Base-by-base conservation (phyloP, 2,113 vertebrate species). In the Xenus cinereus region DNA sequence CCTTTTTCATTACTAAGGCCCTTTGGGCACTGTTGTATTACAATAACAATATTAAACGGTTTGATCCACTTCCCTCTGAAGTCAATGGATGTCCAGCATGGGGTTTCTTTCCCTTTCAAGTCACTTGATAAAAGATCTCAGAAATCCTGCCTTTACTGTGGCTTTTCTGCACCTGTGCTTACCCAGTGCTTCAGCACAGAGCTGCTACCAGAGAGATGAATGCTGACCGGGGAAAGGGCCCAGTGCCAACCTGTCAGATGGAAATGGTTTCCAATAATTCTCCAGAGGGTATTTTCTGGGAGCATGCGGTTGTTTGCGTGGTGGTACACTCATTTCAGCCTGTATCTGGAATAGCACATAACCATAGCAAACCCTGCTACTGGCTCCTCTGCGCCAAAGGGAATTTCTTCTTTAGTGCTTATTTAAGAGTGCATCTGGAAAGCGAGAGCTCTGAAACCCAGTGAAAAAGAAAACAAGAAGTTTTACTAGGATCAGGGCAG, bases 201-300 rank as follows among this genome's bases (percentile, higher is more conserved):
- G 79, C 63, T 77, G 50, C 80, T 84, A 15, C 33, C n/a, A 35
- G 60, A 35, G 74, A 62, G 90, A 43, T 22, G 90, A 35, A 72
- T 39, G 45, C 75, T 74, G 94, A n/a, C 84, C 8, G 2, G 75
- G 60, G 46, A 79, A 74, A 41, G 68, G 78, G 92, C 71, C 10
- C 35, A 62, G 63, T 60, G 56, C 90, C 90, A 89, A 22, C 48
- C 57, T 92, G 68, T 69, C 93, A 73, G 79, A 62, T 79, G 89
- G 89, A 91, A 93, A 92, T 73, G 37, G 73, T 75, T 97, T 79
- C 90, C 80, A 93, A 1, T 76, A 64, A 82, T 82, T 87, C 88
- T 95, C 89, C 78, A 80, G 69, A 91, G 77, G 62, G 57, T 48
- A 22, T 93, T 91, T 96, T 78, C 80, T 89, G 66, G 66, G 54